These are phyloP conservation scores for Lamproptera curius DNA, from an alignment of 2,888 invertebrate species.

Conservation along the genomic window DNA sequence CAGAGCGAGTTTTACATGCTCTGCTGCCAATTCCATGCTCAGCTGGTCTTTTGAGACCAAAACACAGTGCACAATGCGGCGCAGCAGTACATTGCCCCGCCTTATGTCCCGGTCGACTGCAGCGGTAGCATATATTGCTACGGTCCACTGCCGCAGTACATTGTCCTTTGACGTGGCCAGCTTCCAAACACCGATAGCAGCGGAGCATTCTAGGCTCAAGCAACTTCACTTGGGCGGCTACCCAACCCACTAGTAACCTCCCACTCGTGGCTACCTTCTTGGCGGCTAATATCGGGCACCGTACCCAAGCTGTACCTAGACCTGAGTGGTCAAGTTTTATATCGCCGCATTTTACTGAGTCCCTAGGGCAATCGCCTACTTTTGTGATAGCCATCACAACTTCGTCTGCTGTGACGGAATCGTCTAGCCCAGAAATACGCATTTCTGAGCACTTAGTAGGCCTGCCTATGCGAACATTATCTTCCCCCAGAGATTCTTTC, in stretches of 20 bases:
- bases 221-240: constrained; percentile 14
- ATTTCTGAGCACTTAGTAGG: not conserved
- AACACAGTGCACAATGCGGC: not conserved
- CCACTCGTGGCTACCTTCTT: constrained; percentile 11
- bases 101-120: constrained; percentile 24
- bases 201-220: not conserved
- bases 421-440: too few relatives aligned
- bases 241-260: constrained; percentile 21
- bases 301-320: not conserved
- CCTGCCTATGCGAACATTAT: not conserved
- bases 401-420: too few relatives aligned
- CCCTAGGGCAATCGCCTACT: not conserved
- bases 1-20: not conserved
- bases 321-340: not conserved
- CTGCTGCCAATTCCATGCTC: not conserved
- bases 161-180: constrained; percentile 15
- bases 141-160: constrained; percentile 18
- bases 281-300: constrained; percentile 15
- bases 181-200: not conserved
- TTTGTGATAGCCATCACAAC: too few relatives aligned
- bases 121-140: constrained; percentile 16
- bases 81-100: not conserved
- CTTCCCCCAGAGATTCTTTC: not conserved
- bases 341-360: constrained; percentile 10
- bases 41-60: not conserved